phyloP scores from a whole-genome alignment of 2,888 invertebrate genomes.

The Eristalinus sepulchralis region DNA sequence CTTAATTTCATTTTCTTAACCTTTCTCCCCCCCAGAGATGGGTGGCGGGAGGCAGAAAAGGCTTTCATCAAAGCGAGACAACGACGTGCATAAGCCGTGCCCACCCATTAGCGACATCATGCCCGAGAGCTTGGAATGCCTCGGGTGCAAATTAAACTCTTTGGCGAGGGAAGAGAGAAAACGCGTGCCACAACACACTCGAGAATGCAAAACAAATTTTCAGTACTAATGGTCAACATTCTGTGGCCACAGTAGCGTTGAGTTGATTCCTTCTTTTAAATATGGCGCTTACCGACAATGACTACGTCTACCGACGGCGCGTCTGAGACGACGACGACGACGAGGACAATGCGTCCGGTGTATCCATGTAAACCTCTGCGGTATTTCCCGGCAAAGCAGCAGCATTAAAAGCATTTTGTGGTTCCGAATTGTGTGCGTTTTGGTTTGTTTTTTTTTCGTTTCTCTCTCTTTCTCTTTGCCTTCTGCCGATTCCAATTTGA shows the following conservation, averaged over 20 bases:
- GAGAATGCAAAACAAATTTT: conserved; percentile 68
- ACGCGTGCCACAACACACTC: conserved; percentile 62
- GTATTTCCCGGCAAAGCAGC: conserved; percentile 48
- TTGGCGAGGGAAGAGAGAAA: background rate
- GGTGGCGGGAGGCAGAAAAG: background rate
- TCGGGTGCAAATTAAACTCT: background rate
- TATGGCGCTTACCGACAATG: conserved; percentile 58
- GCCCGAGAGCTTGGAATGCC: background rate
- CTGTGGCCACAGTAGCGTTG: conserved; percentile 40
- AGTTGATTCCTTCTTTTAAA: conserved; percentile 44
- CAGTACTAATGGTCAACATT: conserved; percentile 66
- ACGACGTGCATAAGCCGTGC: background rate
- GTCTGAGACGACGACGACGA: background rate
- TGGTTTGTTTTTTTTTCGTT: background rate
- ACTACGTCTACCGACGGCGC: background rate
- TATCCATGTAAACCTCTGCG: conserved; percentile 57
- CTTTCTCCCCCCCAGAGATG: background rate
- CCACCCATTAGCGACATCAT: background rate
- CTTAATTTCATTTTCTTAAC: conserved; percentile 11
- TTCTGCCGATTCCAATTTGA: conserved; percentile 60
- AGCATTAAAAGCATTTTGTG: conserved; percentile 72
- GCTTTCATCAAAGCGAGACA: background rate
- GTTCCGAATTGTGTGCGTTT: conserved; percentile 47
- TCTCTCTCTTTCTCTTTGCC: background rate
- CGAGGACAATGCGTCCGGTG: conserved; percentile 66